These are phyloP conservation scores for Chelonia mydas DNA, from an alignment of 2,797 vertebrate species.

Conservation along the genomic window DNA sequence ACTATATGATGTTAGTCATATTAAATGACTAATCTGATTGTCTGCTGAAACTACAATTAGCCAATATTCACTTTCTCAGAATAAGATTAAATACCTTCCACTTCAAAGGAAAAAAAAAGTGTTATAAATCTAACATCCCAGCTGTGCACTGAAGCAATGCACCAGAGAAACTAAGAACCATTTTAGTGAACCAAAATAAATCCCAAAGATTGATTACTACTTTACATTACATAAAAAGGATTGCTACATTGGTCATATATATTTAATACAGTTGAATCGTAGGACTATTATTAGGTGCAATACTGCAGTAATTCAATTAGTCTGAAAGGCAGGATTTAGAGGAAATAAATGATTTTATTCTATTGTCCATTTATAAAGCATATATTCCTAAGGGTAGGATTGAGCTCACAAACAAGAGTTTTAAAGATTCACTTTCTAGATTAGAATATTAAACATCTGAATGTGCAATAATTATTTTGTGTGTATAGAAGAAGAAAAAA, in stretches of 20 bases:
- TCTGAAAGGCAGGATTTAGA: neutral
- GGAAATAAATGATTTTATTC: neutral
- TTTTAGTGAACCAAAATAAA: neutral
- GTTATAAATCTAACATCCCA: neutral
- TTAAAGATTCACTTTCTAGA: neutral
- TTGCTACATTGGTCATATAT: neutral
- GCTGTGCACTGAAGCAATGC: neutral
- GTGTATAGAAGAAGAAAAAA: neutral
- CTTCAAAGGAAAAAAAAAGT: slow-evolving; percentile 4
- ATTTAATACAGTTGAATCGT: neutral
- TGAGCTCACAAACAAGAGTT: neutral
- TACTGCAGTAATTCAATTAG: neutral
- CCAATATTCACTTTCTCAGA: slow-evolving; percentile 47
- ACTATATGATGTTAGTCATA: slow-evolving; percentile 42
- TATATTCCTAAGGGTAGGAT: neutral
- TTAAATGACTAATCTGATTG: slow-evolving; percentile 55
- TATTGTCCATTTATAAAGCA: neutral
- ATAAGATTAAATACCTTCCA: neutral
- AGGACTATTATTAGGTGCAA: neutral
- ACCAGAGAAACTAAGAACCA: neutral
- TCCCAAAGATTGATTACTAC: neutral
- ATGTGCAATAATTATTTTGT: neutral
- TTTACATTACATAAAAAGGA: neutral
- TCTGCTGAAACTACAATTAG: slow-evolving; percentile 31
- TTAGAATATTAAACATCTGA: neutral